These are phyloP conservation scores for Tautogolabrus adspersus DNA, from an alignment of 2,113 vertebrate genomes.

Conservation along the genomic window DNA sequence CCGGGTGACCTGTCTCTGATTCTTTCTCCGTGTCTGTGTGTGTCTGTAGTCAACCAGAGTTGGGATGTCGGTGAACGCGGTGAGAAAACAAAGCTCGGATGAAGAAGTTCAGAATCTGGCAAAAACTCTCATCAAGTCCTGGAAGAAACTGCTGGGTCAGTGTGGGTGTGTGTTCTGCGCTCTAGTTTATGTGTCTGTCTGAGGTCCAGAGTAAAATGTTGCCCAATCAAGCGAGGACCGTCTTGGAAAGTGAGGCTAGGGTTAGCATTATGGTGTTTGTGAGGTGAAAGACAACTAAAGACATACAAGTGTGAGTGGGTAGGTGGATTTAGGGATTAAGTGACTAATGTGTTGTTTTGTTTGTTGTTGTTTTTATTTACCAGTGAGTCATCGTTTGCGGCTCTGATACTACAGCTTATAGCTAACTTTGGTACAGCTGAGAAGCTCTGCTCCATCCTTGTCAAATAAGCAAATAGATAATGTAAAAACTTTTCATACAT, in stretches of 20 bases:
- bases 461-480: no score
- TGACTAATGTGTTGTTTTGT: neutral
- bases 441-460: no score
- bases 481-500: no score
- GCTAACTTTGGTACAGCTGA: no score
- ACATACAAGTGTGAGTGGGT: neutral
- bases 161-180: neutral
- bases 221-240: no score
- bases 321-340: neutral
- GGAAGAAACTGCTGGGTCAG: slow-evolving; percentile 91
- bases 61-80: slow-evolving; percentile 96
- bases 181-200: neutral
- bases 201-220: neutral
- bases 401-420: no score
- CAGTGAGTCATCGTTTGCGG: no score
- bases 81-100: slow-evolving; percentile 95
- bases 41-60: slow-evolving; percentile 91
- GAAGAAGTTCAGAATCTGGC: slow-evolving; percentile 93
- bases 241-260: neutral
- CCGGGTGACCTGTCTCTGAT: neutral
- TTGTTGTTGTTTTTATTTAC: no score
- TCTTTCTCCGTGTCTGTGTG: neutral
- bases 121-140: slow-evolving; percentile 96
- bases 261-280: neutral
- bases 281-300: no score